A percentile compares a stretch with the other conserved stretches of the same genome.
Conservation (phyloP, 2,797 vertebrate species). For the Melanotaenia boesemani region DNA sequence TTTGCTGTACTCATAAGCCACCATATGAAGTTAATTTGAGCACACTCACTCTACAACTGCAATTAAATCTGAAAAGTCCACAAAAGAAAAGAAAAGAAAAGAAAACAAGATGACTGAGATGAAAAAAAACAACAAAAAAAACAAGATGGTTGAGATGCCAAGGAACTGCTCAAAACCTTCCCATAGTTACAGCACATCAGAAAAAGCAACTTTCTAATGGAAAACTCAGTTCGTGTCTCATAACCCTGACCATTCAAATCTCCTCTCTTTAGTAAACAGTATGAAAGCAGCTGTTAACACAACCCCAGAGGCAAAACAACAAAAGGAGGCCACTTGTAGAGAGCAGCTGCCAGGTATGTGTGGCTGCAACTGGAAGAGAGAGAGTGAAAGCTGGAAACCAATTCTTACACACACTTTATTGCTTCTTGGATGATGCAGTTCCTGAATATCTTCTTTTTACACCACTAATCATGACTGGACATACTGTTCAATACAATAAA, state of each 20-base stretch:
- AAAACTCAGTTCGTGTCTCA: not conserved
- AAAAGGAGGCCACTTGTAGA: slow-evolving; percentile 12
- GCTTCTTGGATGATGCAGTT: not conserved
- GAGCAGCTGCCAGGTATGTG: slow-evolving; percentile 32
- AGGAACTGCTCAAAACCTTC: not conserved
- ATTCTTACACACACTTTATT: not conserved
- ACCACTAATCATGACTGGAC: not conserved
- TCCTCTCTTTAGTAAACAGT: not conserved
- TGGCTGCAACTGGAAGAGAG: slow-evolving; percentile 29
- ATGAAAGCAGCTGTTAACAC: slow-evolving; percentile 44
- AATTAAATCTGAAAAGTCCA: not conserved
- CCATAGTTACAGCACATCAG: not conserved
- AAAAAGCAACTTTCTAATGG: slow-evolving; percentile 2
- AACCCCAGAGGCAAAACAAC: slow-evolving; percentile 18
- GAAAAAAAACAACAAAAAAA: accelerated
- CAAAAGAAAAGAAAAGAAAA: not conserved
- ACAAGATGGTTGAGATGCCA: not conserved
- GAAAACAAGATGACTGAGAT: not conserved
- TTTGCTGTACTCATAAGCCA: not conserved
- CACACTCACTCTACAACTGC: not conserved
- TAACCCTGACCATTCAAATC: slow-evolving; percentile 4
- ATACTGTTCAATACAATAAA: not conserved
- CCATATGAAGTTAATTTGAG: not conserved
- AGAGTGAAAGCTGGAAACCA: not conserved
- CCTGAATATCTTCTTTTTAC: not conserved